phyloP scores from a whole-genome alignment of 2,113 vertebrate species.

The Peromyscus californicus region DNA sequence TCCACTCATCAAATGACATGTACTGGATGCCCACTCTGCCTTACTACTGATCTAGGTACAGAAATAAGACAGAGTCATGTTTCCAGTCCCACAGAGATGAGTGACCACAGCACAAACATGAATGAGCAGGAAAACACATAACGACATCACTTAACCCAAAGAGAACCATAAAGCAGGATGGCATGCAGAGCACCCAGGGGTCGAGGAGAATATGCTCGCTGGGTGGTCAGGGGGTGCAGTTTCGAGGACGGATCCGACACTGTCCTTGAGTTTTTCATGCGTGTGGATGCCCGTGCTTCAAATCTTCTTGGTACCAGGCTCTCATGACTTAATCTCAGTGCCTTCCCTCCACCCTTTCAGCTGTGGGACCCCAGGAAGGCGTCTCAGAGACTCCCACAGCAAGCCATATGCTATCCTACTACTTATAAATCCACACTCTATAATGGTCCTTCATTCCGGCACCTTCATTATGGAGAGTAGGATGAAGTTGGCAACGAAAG shows the following conservation, averaged over 20 bases:
- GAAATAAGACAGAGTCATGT: background rate
- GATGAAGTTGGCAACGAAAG: background rate
- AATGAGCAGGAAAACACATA: background rate
- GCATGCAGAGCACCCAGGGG: too few species aligned
- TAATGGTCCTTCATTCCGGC: background rate
- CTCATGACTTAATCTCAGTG: background rate
- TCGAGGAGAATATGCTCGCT: background rate
- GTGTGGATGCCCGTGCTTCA: background rate
- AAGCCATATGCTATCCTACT: background rate
- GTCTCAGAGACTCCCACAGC: background rate
- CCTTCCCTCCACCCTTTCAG: background rate
- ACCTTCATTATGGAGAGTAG: background rate
- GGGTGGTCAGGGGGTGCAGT: background rate
- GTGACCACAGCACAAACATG: background rate
- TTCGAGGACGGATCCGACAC: background rate
- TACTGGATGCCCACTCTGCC: too few species aligned
- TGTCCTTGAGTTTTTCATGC: background rate
- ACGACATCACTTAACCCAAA: background rate
- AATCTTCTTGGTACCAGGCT: background rate
- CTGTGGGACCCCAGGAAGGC: background rate
- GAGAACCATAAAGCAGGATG: background rate
- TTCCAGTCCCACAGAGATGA: background rate
- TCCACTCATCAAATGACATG: background rate
- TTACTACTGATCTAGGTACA: background rate
- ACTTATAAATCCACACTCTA: background rate